phyloP scores from a whole-genome alignment of 2,797 vertebrate species.

The Oophaga sylvatica region DNA sequence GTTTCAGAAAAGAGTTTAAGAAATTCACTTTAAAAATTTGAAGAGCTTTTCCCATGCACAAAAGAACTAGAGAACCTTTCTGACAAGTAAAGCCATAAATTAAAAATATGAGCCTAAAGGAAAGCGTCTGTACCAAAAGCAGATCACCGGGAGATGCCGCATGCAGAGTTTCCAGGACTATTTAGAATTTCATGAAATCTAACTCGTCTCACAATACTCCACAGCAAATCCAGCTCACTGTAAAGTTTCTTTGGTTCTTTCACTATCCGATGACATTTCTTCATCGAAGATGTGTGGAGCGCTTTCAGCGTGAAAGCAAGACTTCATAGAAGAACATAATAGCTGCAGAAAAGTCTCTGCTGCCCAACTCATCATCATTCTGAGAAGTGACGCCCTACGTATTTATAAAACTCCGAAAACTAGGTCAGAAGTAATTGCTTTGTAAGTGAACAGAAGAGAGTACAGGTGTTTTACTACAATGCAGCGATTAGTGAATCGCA shows the following conservation, averaged over 20 bases:
- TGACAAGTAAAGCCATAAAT: neutral
- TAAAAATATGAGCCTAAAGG: neutral
- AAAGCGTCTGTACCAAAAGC: neutral
- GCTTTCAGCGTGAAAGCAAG: neutral
- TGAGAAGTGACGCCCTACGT: neutral
- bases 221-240: neutral
- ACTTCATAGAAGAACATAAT: slow-evolving; percentile 24
- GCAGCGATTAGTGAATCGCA: neutral
- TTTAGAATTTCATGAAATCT: neutral
- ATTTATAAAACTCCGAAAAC: slow-evolving; percentile 14
- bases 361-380: neutral
- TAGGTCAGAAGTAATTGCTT: slow-evolving; percentile 22
- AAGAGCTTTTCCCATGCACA: neutral
- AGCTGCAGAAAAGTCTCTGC: slow-evolving; percentile 2
- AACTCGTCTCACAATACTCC: neutral
- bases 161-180: neutral
- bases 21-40: neutral
- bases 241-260: neutral
- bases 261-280: neutral
- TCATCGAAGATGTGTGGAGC: neutral
- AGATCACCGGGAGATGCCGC: neutral
- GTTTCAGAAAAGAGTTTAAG: neutral
- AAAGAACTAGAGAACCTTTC: neutral
- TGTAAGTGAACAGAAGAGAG: neutral
- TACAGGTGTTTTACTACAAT: slow-evolving; percentile 24